Percentiles rank a stretch among this genome's conserved stretches.
Conservation (phyloP, 2,797 vertebrate species). For the Scleropages formosus region DNA sequence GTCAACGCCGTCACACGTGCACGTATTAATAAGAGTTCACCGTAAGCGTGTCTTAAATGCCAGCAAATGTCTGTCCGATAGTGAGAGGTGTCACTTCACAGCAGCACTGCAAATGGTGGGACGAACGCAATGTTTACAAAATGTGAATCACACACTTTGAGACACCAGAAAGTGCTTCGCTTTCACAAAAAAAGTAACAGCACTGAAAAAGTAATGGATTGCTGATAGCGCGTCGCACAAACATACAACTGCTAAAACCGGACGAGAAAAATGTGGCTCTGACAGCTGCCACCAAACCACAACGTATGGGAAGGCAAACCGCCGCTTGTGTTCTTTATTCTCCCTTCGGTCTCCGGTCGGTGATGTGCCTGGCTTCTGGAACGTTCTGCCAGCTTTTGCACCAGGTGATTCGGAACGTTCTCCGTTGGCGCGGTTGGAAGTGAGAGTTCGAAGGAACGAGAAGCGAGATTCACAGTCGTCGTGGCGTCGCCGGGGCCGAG, state of each 20-base stretch:
- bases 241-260: too few relatives aligned
- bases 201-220: neutral
- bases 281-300: constrained; percentile 32
- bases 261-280: constrained; percentile 16
- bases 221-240: neutral
- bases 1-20: neutral
- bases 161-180: neutral
- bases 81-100: neutral
- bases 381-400: neutral
- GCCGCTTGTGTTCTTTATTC: constrained; percentile 15
- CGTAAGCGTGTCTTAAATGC: neutral
- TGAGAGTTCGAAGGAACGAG: neutral
- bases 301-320: constrained; percentile 26
- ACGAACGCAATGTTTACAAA: neutral
- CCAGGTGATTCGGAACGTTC: neutral
- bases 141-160: neutral
- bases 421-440: neutral
- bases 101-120: constrained; percentile 1
- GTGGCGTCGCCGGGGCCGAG: constrained; percentile 19
- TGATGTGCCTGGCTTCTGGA: neutral
- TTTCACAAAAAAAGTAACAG: neutral
- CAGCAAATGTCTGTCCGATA: neutral
- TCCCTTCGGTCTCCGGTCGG: constrained; percentile 29
- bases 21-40: neutral
- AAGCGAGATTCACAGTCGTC: neutral